Percentiles rank a stretch among this genome's conserved stretches.
Conservation (phyloP, 2,797 vertebrate species). For the Pantherophis vulpinus region DNA sequence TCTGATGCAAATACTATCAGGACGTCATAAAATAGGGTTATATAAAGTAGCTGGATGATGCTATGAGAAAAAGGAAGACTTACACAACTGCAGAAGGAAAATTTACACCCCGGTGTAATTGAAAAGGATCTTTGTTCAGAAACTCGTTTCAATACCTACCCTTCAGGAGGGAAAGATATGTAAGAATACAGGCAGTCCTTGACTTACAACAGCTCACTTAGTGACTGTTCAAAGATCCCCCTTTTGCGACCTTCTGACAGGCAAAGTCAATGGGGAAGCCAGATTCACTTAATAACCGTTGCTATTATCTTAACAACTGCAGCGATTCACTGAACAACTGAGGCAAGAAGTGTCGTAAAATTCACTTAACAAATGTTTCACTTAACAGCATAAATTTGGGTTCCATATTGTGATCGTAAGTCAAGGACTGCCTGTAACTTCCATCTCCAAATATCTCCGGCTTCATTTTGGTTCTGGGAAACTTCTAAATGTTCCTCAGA, state of each 20-base stretch:
- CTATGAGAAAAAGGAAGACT: background rate
- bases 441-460: background rate
- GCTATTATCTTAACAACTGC: too few relatives aligned
- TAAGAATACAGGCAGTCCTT: background rate
- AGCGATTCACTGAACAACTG: too few relatives aligned
- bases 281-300: too few relatives aligned
- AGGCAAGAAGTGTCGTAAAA: too few relatives aligned
- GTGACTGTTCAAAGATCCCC: too few relatives aligned
- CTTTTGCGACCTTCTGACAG: too few relatives aligned
- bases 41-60: background rate
- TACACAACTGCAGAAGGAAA: background rate
- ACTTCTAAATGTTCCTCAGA: background rate
- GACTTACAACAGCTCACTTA: too few relatives aligned
- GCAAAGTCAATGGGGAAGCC: too few relatives aligned
- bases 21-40: conserved; percentile 53
- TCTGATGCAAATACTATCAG: conserved; percentile 48
- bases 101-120: background rate
- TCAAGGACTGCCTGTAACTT: background rate
- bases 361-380: background rate
- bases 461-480: background rate
- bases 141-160: background rate
- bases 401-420: background rate
- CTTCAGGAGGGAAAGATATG: background rate
- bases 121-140: background rate
- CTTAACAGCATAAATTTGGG: background rate